A percentile compares a stretch with the other conserved stretches of the same genome.
Conservation (phyloP, 2,797 vertebrate genomes). For the Sebastes umbrosus region DNA sequence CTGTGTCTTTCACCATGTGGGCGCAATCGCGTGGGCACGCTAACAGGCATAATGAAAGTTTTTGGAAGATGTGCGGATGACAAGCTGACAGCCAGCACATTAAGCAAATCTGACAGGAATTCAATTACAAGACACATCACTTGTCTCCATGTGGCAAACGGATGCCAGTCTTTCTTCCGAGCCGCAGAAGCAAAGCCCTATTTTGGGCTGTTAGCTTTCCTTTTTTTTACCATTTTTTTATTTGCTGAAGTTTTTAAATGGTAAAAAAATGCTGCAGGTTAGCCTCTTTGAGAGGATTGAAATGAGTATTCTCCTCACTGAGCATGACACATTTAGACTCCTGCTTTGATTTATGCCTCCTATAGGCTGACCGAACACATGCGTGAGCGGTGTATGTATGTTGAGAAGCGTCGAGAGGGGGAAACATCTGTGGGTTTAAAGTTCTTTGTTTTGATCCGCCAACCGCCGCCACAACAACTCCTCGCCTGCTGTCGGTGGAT, state of each 20-base stretch:
- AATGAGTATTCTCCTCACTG: constrained; percentile 25
- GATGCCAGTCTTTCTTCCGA: constrained; percentile 40
- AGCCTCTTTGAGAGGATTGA: constrained; percentile 15
- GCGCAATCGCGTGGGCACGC: constrained; percentile 52
- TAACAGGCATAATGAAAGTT: constrained; percentile 60
- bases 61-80: constrained; percentile 54
- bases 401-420: not conserved
- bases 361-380: not conserved
- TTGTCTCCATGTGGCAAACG: constrained; percentile 42
- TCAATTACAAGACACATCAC: constrained; percentile 62
- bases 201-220: constrained; percentile 33
- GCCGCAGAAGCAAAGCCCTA: constrained; percentile 26
- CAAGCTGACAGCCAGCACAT: constrained; percentile 62
- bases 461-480: not conserved
- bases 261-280: constrained; percentile 5
- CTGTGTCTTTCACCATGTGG: constrained; percentile 36
- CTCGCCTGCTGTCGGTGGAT: not conserved
- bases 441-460: constrained; percentile 29
- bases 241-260: constrained; percentile 5
- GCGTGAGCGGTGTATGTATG: not conserved
- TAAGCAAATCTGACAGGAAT: constrained; percentile 67
- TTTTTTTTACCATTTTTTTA: constrained; percentile 19
- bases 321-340: constrained; percentile 9
- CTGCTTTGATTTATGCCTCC: constrained; percentile 21
- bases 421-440: constrained; percentile 21